These are phyloP conservation scores for Sarcophaga caerulescens DNA, from an alignment of 2,888 invertebrate genomes.

Conservation along the genomic window DNA sequence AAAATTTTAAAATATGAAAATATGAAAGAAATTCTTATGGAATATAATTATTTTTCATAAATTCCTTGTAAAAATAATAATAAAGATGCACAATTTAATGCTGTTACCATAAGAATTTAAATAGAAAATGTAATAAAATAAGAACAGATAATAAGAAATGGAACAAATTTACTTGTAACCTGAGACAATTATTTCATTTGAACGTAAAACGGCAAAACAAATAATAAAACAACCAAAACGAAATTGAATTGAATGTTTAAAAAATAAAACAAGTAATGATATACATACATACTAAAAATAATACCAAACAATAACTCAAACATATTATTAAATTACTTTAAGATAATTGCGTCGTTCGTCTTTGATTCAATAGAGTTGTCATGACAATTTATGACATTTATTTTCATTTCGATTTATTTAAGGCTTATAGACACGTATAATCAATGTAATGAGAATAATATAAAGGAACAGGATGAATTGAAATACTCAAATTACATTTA, in stretches of 20 bases:
- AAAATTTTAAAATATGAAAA: no score
- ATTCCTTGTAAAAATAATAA: no score
- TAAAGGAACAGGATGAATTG: background rate
- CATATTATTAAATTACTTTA: background rate
- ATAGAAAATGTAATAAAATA: no score
- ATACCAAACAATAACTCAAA: background rate
- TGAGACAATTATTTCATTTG: slow-evolving; percentile 16
- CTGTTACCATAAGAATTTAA: no score
- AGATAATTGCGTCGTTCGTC: background rate
- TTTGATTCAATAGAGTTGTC: background rate
- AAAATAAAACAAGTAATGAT: no score
- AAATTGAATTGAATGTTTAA: background rate
- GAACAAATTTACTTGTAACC: background rate
- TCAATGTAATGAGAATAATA: background rate
- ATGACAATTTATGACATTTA: background rate
- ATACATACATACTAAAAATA: no score
- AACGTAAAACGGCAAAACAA: background rate
- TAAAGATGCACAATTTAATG: no score
- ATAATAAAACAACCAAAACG: background rate
- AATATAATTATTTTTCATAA: no score
- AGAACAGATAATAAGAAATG: background rate
- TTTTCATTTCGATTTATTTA: background rate
- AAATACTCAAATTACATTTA: background rate
- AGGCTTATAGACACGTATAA: background rate
- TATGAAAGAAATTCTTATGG: no score